Evolutionary conservation across 2,113 vertebrate species (phyloP).

Genomic region (Climacteris rufus): DNA sequence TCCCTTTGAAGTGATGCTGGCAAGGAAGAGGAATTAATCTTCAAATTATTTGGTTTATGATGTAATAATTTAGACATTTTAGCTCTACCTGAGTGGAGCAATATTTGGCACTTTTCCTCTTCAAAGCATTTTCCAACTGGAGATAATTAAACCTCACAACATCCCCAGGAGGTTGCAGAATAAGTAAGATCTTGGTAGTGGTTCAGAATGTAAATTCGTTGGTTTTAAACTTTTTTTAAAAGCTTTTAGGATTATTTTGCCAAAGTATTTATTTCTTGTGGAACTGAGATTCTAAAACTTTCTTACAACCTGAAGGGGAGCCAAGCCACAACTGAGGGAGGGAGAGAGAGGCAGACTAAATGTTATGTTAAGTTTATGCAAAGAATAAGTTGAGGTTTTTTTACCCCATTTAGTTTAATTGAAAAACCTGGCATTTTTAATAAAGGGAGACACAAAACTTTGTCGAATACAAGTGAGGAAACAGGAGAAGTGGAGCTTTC

Average conservation of each 20-base stretch:
- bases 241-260: not conserved
- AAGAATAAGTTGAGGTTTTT: not conserved
- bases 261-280: not conserved
- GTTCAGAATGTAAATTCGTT: conserved; percentile 41
- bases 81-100: not conserved
- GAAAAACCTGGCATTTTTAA: not conserved
- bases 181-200: conserved; percentile 32
- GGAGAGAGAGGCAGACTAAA: not conserved
- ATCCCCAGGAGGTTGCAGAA: conserved; percentile 4
- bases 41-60: conserved; percentile 19
- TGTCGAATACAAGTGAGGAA: not conserved
- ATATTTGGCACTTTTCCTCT: conserved; percentile 1
- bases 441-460: not conserved
- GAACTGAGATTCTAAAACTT: not conserved
- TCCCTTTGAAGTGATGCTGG: not conserved
- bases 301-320: not conserved
- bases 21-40: conserved; percentile 16
- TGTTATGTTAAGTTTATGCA: not conserved
- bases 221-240: not conserved
- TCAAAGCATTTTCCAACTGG: conserved; percentile 13
- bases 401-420: not conserved
- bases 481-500: not conserved
- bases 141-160: conserved; percentile 46
- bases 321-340: not conserved
- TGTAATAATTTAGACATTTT: conserved; percentile 9